These are phyloP conservation scores for Rhinichthys klamathensis DNA, from an alignment of 2,113 vertebrate genomes.

Conservation along the genomic window DNA sequence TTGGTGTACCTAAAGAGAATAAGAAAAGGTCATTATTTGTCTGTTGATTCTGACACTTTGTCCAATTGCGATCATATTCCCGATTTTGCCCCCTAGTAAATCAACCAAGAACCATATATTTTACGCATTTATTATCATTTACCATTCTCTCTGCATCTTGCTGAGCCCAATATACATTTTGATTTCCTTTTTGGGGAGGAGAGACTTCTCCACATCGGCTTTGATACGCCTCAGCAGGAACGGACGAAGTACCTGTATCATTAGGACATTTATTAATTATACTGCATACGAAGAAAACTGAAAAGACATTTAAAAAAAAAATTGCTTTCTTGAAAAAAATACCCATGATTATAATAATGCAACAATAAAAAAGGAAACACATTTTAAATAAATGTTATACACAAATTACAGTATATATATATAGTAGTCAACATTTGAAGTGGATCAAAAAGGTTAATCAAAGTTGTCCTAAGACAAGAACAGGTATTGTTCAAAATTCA, in stretches of 20 bases:
- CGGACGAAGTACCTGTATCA: conserved; percentile 87
- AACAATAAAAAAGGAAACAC: too few species aligned
- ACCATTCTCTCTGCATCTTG: conserved; percentile 99
- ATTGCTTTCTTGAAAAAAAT: too few species aligned
- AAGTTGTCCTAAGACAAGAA: too few species aligned
- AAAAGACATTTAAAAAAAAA: too few species aligned
- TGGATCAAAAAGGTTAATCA: too few species aligned
- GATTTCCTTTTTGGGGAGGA: conserved; percentile 96
- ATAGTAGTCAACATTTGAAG: too few species aligned
- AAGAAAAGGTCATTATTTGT: neutral
- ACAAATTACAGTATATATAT: too few species aligned
- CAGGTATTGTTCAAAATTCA: too few species aligned
- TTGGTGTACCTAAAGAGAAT: conserved; percentile 86
- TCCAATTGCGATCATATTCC: too few species aligned
- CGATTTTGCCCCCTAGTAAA: neutral
- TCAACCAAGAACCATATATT: neutral
- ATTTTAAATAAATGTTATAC: too few species aligned
- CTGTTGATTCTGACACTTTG: neutral
- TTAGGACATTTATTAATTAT: neutral
- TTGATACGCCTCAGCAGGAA: conserved; percentile 98
- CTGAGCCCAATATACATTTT: conserved; percentile 98
- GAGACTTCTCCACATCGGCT: conserved; percentile 96
- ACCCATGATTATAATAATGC: too few species aligned
- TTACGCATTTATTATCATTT: conserved; percentile 47
- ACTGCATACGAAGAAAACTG: too few species aligned